Conservation (phyloP, 1,140 invertebrate genomes). For the Trichonephila clavipes region DNA sequence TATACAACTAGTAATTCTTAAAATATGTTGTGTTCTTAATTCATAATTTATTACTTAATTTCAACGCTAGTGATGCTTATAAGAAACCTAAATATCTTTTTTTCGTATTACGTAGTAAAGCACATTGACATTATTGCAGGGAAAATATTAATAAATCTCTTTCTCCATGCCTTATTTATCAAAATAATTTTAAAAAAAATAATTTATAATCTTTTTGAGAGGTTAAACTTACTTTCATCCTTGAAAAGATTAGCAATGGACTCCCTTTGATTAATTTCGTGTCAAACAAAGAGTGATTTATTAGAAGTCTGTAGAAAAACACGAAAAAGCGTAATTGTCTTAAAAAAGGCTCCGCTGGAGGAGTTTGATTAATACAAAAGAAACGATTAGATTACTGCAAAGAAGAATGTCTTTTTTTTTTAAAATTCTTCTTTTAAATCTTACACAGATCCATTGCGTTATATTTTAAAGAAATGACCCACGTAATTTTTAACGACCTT, state of each 20-base stretch:
- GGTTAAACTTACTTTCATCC: slow-evolving; percentile 1
- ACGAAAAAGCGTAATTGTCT: slow-evolving; percentile 39
- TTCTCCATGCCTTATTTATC: background rate
- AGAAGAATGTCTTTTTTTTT: background rate
- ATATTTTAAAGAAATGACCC: slow-evolving; percentile 51
- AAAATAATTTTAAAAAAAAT: background rate
- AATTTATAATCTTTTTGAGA: slow-evolving; percentile 7
- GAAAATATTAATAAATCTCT: background rate
- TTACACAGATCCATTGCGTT: background rate
- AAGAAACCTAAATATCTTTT: too few species aligned
- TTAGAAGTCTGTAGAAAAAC: slow-evolving; percentile 11
- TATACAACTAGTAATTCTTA: too few species aligned
- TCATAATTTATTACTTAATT: too few species aligned
- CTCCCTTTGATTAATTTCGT: slow-evolving; percentile 20
- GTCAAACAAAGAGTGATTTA: slow-evolving; percentile 45
- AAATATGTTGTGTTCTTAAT: too few species aligned
- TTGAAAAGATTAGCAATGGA: background rate
- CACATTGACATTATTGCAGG: too few species aligned
- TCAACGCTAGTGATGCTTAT: too few species aligned
- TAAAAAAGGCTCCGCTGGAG: background rate
- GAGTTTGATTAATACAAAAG: slow-evolving; percentile 39
- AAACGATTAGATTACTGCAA: slow-evolving; percentile 7
- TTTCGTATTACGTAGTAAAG: too few species aligned
- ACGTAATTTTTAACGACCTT: slow-evolving; percentile 60
- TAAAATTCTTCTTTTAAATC: background rate